Evolutionary conservation across 2,797 vertebrate genomes (phyloP), one percentile per base, ranked within the genome.

Genomic region (Lutjanus campechanus): DNA sequence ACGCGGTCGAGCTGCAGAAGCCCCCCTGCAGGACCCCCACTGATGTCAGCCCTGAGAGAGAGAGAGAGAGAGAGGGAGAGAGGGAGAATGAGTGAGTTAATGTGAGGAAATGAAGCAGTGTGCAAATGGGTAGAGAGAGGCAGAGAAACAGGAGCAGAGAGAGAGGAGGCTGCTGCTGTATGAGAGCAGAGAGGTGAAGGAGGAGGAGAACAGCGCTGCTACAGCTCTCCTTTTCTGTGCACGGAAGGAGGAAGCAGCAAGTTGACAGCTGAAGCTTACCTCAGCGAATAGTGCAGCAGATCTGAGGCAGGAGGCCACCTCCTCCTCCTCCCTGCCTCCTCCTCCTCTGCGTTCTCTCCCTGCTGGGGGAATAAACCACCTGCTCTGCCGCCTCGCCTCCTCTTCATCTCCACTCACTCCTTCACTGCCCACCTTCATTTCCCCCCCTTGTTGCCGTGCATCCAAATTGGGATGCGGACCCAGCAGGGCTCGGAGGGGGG

Each of bases 401-500:
- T 73, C 54, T 68, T 71, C 29, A 8, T 76, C 62, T 53, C 73
- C 76, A 54, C 73, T 69, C n/a, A 62, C 63, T 63, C 70, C 82
- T 58, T 70, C 61, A 54, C 79, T 77, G 70, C 44, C 49, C 73
- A 22, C 66, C 68, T 76, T 11, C 66, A 5, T 36, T 5, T 20
- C 20, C 80, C 49, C 29, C 55, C 40, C 63, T 72, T 46, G 69
- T 62, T 79, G 65, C 60, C 16, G 70, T 50, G 62, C 69, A 53
- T 80, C 81, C 58, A 56, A 40, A 66, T 85, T 83, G 85, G 65
- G 85, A 95, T 96, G 95, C 96, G 96, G 95, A 97, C 97, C 91
- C 97, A 96, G 95, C 97, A 96, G 85, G 96, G 96, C 89, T 94
- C 95, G 19, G 96, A 97, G 93, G 95, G 96, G 88, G 96, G 95